Percentiles rank a stretch among this genome's conserved stretches.
These are phyloP conservation scores for Malurus elegans DNA, from an alignment of 2,113 vertebrate species.

Conservation along the genomic window DNA sequence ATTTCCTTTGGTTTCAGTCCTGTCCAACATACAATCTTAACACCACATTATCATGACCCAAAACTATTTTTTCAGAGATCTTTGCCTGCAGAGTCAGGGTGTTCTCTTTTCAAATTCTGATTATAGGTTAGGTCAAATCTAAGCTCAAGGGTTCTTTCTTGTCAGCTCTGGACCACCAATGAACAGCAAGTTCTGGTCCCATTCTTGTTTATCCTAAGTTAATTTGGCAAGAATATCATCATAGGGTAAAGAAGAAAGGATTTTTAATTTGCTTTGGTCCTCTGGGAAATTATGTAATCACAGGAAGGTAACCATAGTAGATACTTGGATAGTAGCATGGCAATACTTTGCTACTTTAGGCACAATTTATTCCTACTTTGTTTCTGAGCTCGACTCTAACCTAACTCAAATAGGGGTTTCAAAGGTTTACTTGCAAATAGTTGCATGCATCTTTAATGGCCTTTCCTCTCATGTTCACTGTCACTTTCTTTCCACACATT, in stretches of 20 bases:
- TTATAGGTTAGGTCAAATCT: background rate
- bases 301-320: background rate
- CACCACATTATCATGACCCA: background rate
- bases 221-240: background rate
- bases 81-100: background rate
- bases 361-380: background rate
- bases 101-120: background rate
- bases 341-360: background rate
- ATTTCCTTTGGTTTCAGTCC: background rate
- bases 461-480: constrained; percentile 51
- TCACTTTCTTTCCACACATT: constrained; percentile 59
- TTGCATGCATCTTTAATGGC: constrained; percentile 57
- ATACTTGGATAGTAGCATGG: background rate
- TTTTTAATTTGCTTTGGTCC: background rate
- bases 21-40: background rate
- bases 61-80: background rate
- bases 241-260: background rate
- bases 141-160: background rate
- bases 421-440: constrained; percentile 60
- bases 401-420: constrained; percentile 34
- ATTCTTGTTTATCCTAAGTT: background rate
- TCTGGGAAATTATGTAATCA: background rate
- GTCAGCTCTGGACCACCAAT: background rate
- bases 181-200: background rate
- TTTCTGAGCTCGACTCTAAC: background rate